A percentile compares a stretch with the other conserved stretches of the same genome.
Conservation (phyloP, 2,888 invertebrate genomes). For the Trichopoda pennipes region DNA sequence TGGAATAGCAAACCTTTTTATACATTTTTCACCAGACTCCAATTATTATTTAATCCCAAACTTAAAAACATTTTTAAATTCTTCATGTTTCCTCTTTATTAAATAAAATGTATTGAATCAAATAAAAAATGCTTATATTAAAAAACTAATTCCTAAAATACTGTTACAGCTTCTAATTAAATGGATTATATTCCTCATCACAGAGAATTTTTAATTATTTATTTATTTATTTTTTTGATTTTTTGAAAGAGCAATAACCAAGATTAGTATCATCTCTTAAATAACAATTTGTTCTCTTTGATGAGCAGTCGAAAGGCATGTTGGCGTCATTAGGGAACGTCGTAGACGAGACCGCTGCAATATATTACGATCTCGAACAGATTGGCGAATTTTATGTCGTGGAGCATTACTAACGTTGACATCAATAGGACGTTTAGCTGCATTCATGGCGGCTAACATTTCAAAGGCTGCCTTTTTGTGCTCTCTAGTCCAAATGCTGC, state of each 20-base stretch:
- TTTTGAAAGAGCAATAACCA: neutral
- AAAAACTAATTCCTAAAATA: no score
- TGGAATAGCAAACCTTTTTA: no score
- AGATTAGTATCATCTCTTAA: conserved; percentile 45
- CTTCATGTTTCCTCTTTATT: no score
- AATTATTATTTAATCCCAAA: no score
- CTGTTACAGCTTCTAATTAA: no score
- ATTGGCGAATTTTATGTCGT: conserved; percentile 75
- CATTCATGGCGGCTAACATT: conserved; percentile 80
- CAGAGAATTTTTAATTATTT: no score
- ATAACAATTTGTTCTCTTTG: conserved; percentile 73
- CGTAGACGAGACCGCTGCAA: conserved; percentile 75
- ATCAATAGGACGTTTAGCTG: conserved; percentile 64
- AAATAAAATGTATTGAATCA: no score
- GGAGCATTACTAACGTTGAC: conserved; percentile 31
- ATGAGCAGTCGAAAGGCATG: conserved; percentile 30
- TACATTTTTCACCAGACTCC: no score
- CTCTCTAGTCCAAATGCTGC: conserved; percentile 78
- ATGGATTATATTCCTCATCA: no score
- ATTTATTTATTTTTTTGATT: no score
- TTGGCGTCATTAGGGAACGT: conserved; percentile 72
- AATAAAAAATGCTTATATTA: no score
- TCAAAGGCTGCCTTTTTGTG: conserved; percentile 80
- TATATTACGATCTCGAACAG: conserved; percentile 75
- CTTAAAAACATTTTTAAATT: no score